Conservation (phyloP, 2,888 invertebrate species). For the Busseola fusca region DNA sequence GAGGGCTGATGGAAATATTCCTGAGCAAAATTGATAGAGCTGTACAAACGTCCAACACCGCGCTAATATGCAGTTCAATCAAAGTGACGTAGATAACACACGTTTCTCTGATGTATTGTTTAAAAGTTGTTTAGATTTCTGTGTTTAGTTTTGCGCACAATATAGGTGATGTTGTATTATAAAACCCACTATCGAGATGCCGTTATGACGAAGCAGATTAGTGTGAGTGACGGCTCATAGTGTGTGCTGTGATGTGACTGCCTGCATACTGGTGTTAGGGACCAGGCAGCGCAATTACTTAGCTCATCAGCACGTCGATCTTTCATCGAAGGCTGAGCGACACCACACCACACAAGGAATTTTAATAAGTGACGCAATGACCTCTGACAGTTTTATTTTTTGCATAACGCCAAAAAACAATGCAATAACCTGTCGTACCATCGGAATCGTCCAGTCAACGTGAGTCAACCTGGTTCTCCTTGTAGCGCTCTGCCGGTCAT, state of each 20-base stretch:
- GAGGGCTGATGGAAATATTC: slow-evolving; percentile 16
- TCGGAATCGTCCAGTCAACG: slow-evolving; percentile 61
- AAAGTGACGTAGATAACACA: slow-evolving; percentile 31
- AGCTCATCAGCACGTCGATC: slow-evolving; percentile 59
- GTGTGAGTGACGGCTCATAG: slow-evolving; percentile 25
- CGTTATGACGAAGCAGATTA: slow-evolving; percentile 37
- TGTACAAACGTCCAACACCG: background rate
- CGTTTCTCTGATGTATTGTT: slow-evolving; percentile 40
- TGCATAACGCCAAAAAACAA: slow-evolving; percentile 76
- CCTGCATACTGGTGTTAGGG: slow-evolving; percentile 1
- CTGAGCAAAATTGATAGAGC: slow-evolving; percentile 1
- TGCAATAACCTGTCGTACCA: slow-evolving; percentile 76
- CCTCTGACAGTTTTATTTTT: slow-evolving; percentile 74
- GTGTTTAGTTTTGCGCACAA: slow-evolving; percentile 50
- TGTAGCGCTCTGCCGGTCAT: slow-evolving; percentile 44
- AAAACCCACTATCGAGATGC: slow-evolving; percentile 44
- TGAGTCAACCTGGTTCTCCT: slow-evolving; percentile 71
- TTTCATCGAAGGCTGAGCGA: slow-evolving; percentile 67
- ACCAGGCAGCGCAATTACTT: slow-evolving; percentile 20
- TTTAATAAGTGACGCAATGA: slow-evolving; percentile 82
- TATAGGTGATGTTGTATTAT: slow-evolving; percentile 41
- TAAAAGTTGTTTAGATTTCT: slow-evolving; percentile 34
- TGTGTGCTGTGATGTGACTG: slow-evolving; percentile 20
- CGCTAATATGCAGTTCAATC: slow-evolving; percentile 13
- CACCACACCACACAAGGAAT: slow-evolving; percentile 68